Evolutionary conservation across 2,888 invertebrate species (phyloP).

Genomic region (Omphaloscelis lunosa): DNA sequence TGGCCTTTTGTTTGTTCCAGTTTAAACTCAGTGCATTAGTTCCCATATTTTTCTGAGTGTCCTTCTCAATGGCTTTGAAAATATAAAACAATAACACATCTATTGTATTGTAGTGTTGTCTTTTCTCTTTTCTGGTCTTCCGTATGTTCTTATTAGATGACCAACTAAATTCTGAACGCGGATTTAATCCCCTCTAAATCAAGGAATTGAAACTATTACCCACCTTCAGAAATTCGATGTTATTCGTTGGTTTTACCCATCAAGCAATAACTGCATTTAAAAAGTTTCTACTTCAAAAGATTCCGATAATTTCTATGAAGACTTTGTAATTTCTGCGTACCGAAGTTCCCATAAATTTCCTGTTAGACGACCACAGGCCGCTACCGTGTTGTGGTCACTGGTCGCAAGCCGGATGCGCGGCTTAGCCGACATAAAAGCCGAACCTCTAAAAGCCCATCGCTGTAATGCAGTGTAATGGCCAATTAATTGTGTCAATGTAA

Average conservation of each 20-base stretch:
- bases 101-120: not conserved
- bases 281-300: slow-evolving; percentile 10
- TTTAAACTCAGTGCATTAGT: slow-evolving; percentile 21
- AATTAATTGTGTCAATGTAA: slow-evolving; percentile 64
- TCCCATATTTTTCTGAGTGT: slow-evolving; percentile 34
- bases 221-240: not conserved
- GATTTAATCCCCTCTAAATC: not conserved
- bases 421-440: slow-evolving; percentile 52
- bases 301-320: slow-evolving; percentile 34
- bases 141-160: not conserved
- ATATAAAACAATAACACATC: not conserved
- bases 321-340: slow-evolving; percentile 29
- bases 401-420: slow-evolving; percentile 56
- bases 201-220: not conserved
- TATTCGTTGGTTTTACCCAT: slow-evolving; percentile 13
- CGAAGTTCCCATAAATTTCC: slow-evolving; percentile 59
- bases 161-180: not conserved
- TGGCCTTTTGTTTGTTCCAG: slow-evolving; percentile 39
- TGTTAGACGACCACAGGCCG: slow-evolving; percentile 62
- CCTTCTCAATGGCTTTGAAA: slow-evolving; percentile 37
- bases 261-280: not conserved
- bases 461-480: slow-evolving; percentile 58
- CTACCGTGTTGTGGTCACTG: slow-evolving; percentile 59
- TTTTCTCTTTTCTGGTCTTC: not conserved
- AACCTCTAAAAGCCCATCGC: slow-evolving; percentile 53